A percentile compares a stretch with the other conserved stretches of the same genome.
phyloP scores from a whole-genome alignment of 1,140 invertebrate genomes.

The Saccostrea echinata region DNA sequence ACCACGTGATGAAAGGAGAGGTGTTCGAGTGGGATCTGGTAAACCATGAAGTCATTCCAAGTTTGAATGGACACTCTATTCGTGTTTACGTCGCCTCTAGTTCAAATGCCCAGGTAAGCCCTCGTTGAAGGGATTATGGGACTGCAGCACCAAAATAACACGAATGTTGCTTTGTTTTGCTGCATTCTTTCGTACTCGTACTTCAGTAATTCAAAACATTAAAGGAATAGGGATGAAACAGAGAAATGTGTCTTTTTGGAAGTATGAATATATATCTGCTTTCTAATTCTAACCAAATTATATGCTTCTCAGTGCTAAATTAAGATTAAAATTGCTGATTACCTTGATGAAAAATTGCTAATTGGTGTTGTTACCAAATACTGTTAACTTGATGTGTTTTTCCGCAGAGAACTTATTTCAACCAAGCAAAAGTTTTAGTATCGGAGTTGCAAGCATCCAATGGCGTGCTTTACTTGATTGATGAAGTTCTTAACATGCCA shows the following conservation, averaged over 20 bases:
- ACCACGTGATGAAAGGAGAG: constrained; percentile 84
- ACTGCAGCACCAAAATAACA: no score
- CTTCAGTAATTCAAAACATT: no score
- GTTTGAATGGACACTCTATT: constrained; percentile 68
- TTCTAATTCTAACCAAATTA: no score
- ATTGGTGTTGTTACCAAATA: background rate
- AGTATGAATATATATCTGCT: no score
- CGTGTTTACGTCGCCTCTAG: constrained; percentile 56
- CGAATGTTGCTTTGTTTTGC: no score
- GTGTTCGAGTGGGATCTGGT: constrained; percentile 62
- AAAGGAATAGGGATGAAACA: no score
- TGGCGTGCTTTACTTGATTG: constrained; percentile 66
- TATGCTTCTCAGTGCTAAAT: no score
- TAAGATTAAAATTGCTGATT: no score
- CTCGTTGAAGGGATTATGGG: no score
- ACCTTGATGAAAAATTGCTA: no score
- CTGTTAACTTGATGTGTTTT: background rate
- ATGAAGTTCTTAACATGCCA: constrained; percentile 69
- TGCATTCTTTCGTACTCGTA: no score
- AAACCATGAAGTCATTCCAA: constrained; percentile 59
- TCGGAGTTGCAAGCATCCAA: constrained; percentile 62
- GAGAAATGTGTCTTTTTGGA: no score
- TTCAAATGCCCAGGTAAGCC: background rate
- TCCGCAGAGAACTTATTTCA: constrained; percentile 60
- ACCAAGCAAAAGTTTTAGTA: constrained; percentile 67